These are phyloP conservation scores for Callaeas wilsoni DNA, from an alignment of 2,113 vertebrate species.

Conservation along the genomic window DNA sequence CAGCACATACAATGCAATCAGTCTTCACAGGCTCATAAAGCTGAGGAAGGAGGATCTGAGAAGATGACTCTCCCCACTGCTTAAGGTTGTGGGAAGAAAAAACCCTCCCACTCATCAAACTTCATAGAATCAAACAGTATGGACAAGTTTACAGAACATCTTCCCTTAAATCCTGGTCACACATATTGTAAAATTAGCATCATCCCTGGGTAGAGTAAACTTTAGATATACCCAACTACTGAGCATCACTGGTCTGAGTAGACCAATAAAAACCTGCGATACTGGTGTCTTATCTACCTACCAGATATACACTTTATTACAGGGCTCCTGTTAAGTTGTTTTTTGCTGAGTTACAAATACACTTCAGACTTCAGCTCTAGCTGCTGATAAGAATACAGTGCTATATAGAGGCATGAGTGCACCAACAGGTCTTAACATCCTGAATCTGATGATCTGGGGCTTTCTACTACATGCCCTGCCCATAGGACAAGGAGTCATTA, in stretches of 20 bases:
- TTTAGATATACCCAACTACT: background rate
- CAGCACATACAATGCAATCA: background rate
- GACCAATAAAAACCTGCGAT: background rate
- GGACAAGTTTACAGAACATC: background rate
- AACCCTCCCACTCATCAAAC: background rate
- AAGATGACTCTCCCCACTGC: background rate
- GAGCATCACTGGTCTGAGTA: background rate
- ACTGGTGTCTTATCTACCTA: background rate
- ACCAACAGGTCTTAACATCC: background rate
- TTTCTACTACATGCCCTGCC: background rate
- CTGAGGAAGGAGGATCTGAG: background rate
- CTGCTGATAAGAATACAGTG: accelerated
- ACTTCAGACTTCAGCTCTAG: background rate
- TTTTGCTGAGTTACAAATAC: background rate
- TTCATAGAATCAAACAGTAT: background rate
- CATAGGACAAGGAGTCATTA: background rate
- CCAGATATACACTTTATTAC: background rate
- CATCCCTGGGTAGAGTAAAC: background rate
- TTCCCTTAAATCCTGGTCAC: background rate
- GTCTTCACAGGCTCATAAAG: background rate
- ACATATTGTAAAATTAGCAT: background rate
- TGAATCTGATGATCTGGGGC: no score
- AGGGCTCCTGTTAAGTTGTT: background rate
- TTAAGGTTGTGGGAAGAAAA: background rate
- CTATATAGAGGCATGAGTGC: background rate